Evolutionary conservation across 1,140 invertebrate genomes (phyloP), one percentile per base, ranked within the genome.

Genomic region (Leptoteleia sp.): DNA sequence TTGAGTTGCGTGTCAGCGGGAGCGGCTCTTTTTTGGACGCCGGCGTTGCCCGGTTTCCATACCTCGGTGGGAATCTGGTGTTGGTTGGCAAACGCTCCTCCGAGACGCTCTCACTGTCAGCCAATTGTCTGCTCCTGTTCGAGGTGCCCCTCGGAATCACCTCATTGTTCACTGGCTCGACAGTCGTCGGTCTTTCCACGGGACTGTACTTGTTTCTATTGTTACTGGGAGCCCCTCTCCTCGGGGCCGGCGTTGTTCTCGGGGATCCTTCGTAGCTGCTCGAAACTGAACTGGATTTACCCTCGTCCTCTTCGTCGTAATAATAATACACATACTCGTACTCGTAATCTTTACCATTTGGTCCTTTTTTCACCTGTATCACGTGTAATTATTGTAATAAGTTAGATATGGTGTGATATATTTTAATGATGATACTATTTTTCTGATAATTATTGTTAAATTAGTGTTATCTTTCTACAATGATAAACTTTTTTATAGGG

Each of bases 241-340:
- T 84, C 1, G 87, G 84, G 3, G 84, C 75, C 13, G 86, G 54
- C 2, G 87, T 85, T 1, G 87, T 87, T 65, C 91, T 92, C 57
- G 91, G 88, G 29, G 91, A 90, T 19, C 90, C 91, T 80, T 93
- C 92, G 65, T 93, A 91, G 38, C 90, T 62, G 4, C 31, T 83
- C 2, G 84, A 33, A 1, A 83, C 45, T 42, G 88, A 88, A 62
- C 85, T 85, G 12, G 82, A 83, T 70, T 91, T 91, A 43, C 85
- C 89, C 45, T 93, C 92, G 25, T 94, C 93, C 1, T 96, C 94
- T 65, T 95, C 95, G 73, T 96, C 94, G 67, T 96, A 95, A 81
- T 97, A 96, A 84, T 97, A 97, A 82, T 97, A 97, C 12, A 96
- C 94, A 79, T 97, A 97, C 84, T 96, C 95, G 84, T 96, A 96